Evolutionary conservation across 2,113 vertebrate species (phyloP), one percentile per base, ranked within the genome.

Genomic region (Macrotus californicus): DNA sequence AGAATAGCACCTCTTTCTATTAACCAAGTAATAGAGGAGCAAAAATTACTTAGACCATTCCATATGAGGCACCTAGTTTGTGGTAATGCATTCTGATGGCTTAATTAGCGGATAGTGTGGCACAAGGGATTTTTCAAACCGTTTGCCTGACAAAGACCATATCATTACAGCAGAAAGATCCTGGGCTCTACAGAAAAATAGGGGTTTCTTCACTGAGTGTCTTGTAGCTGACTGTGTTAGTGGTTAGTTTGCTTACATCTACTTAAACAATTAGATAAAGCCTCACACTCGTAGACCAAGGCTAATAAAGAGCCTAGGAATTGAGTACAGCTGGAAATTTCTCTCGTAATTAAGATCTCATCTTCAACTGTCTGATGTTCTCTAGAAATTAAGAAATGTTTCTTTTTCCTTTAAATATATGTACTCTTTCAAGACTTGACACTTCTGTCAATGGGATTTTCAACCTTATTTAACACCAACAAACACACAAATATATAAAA

Each of bases 1-100:
- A 98, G 98, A 98, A 97, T 86, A 96, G 96, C 93, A 97, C 97
- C 98, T 98, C 96, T 98, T 98, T 97, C 96, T 97, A 99, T 98
- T 98, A 98, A 96, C 94, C 94, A 96, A 97, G 98, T 92, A 98
- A 98, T 96, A 97, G 97, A 97, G 96, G 96, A 97, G 96, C 97
- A 98, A 97, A 98, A 98, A 98, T 98, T 97, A 98, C 97, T 98
- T 94, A 95, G 86, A 89, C 79, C 36, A 79, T 34, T 94, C 97
- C 96, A 98, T 14, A 13, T 97, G 97, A 98, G 98, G 82, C 97
- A 96, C 97, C 97, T 69, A 2, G 93, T 85, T 91, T 98, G 96
- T 97, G 97, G 87, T 94, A 72, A 72, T 97, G 98, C 98, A 98
- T 98, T 98, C 97, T 98, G 98, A 99, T 99, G 97, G 94, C 97